Conservation (phyloP, 1,140 invertebrate species). For the Cecropterus lyciades region DNA sequence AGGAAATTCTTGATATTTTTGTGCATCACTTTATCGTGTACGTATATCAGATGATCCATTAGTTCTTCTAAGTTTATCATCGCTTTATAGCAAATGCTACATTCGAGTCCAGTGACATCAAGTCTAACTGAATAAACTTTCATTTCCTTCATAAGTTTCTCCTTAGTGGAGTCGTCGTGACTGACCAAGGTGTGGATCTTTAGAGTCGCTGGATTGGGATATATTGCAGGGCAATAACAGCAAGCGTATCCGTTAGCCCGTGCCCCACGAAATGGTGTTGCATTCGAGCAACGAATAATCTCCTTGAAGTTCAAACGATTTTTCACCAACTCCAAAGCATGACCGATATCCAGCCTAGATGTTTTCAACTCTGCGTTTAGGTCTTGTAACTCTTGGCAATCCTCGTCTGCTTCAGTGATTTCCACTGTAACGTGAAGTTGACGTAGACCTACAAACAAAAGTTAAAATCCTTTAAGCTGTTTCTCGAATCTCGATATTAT, state of each 20-base stretch:
- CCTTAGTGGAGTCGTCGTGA: constrained; percentile 21
- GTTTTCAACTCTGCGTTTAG: too few relatives aligned
- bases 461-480: too few relatives aligned
- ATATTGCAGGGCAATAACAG: constrained; percentile 41
- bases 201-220: constrained; percentile 40
- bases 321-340: constrained; percentile 14
- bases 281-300: constrained; percentile 35
- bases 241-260: constrained; percentile 42
- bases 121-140: constrained; percentile 43
- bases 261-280: constrained; percentile 33
- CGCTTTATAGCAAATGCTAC: constrained; percentile 34
- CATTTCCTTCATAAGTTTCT: constrained; percentile 36
- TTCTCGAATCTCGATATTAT: too few relatives aligned
- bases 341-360: too few relatives aligned
- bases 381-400: too few relatives aligned
- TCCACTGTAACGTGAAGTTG: too few relatives aligned
- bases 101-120: constrained; percentile 49
- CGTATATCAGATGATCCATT: not conserved
- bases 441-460: too few relatives aligned
- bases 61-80: not conserved
- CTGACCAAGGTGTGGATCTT: constrained; percentile 45
- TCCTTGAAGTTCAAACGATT: constrained; percentile 33
- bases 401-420: too few relatives aligned
- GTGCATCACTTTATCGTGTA: not conserved
- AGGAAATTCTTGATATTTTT: constrained; percentile 9